Base-by-base conservation (phyloP, 2,888 invertebrate genomes). In the Anodontia alba region DNA sequence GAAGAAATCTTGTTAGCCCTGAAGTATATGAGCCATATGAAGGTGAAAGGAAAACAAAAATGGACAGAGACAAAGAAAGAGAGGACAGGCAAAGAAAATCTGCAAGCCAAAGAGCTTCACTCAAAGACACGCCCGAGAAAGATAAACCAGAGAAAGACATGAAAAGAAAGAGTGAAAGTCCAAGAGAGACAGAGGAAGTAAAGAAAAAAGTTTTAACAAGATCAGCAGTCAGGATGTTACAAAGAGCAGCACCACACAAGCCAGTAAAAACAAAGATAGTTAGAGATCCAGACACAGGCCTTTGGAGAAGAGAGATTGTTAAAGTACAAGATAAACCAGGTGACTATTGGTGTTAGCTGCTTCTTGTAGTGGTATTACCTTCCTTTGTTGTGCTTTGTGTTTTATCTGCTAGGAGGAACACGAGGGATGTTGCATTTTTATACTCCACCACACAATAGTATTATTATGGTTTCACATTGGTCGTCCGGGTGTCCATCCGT, bases 271-370 rank as follows among this genome's bases (percentile, higher is more conserved):
- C 71, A 29, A 70, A 71, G 23, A 46, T 77, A 2, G 42, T 72
- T 1, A 62, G 67, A 67, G 66, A 77, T 29, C 36, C 77, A 36
- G 72, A 29, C 20, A 77, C 72, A 43, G 77, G 77, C 15, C 43
- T 66, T 33, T 77, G 77, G 77, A 72, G 67, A 51, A 72, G 77
- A 38, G 66, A 77, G 49, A 23, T 33, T 33, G 20, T 62, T 20
- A 20, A 31, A 54, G 51, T 33, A 20, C 10, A 23, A 57, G 20
- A 29, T 26, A 57, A 62, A 62, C 12, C 62, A 62, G 62, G 62
- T 62, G 62, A 62, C 17, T 62, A 62, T 62, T 12, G 8, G 31
- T 62, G 62, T 57, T 57, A n/a, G 49, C 12, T 5, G 38, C 38
- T 49, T 49, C 10, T 49, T 20, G 20, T 49, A 49, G 17, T 49